Base-by-base conservation (phyloP, 2,113 vertebrate genomes). In the Cisticola juncidis region DNA sequence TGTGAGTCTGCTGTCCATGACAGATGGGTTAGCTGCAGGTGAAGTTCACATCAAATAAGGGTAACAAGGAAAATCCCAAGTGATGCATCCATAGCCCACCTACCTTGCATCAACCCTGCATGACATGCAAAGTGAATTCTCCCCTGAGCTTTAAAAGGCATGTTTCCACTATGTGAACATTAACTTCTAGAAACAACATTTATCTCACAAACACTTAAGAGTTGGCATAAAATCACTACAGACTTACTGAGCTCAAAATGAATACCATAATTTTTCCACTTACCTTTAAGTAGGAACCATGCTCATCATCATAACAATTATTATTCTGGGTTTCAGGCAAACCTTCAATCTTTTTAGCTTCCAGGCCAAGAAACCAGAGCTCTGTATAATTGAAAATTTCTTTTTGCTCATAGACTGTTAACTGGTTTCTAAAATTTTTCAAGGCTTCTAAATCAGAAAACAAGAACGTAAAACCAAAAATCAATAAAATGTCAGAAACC, bases 221-320 rank as follows among this genome's bases (percentile, higher is more conserved):
- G n/a, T 9, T 72, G 68, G 53, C 82, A 94, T 66, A 72, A 35
- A 56, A 50, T 69, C 69, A 65, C 69, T 72, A 79, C 42, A 95
- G 86, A 88, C 28, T 77, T 64, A 77, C 0, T n/a, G 54, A 93
- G 44, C 45, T 85, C 74, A 88, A 93, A 92, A 76, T 1, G 0
- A 90, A 61, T 38, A 50, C n/a, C 38, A 10, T 23, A 60, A n/a
- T 54, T 54, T 88, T 53, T 69, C 60, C 45, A 73, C 71, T 97
- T 91, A 99, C 99, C 98, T 99, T 99, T 84, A 98, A 93, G 92
- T 99, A 99, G 96, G 98, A 99, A 33, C 99, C 99, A 4, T 99
- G 98, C 50, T 99, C 98, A 45, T 99, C 99, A 58, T 99, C 99
- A 18, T 98, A 99, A 93, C 98, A 98, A 7, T 96, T 98, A 97